These are phyloP conservation scores for Bhutanitis thaidina DNA, from an alignment of 2,888 invertebrate species.

Conservation along the genomic window DNA sequence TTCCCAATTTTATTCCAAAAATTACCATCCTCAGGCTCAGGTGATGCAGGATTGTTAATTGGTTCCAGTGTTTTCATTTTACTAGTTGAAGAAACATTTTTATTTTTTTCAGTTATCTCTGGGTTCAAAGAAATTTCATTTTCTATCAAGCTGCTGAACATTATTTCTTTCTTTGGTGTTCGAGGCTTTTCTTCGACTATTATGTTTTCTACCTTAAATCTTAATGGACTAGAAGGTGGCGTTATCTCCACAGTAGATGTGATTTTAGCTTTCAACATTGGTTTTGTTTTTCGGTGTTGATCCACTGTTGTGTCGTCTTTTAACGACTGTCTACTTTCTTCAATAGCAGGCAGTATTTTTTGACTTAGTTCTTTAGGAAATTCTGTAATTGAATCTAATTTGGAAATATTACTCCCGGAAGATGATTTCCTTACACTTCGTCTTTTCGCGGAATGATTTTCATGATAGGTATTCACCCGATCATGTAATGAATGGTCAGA, in stretches of 20 bases:
- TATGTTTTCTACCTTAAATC: constrained; percentile 78
- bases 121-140: constrained; percentile 1
- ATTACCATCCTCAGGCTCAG: constrained; percentile 72
- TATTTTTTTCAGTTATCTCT: background rate
- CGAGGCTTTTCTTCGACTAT: constrained; percentile 78
- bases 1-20: constrained; percentile 84
- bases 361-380: constrained; percentile 48
- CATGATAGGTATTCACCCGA: constrained; percentile 43
- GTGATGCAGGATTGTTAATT: constrained; percentile 40
- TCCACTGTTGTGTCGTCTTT: constrained; percentile 30
- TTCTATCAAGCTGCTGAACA: constrained; percentile 49
- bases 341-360: constrained; percentile 58
- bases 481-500: constrained; percentile 70
- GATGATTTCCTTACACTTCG: constrained; percentile 66
- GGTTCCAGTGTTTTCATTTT: constrained; percentile 24
- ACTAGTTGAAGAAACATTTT: background rate
- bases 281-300: constrained; percentile 35
- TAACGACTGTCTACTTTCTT: constrained; percentile 59
- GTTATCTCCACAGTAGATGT: constrained; percentile 77
- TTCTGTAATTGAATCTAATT: constrained; percentile 70
- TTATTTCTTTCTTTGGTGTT: constrained; percentile 57
- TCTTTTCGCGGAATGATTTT: constrained; percentile 42
- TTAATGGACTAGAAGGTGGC: constrained; percentile 64
- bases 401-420: constrained; percentile 63
- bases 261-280: constrained; percentile 74